These are phyloP conservation scores for Dione juno DNA, from an alignment of 2,888 invertebrate genomes.

Conservation along the genomic window DNA sequence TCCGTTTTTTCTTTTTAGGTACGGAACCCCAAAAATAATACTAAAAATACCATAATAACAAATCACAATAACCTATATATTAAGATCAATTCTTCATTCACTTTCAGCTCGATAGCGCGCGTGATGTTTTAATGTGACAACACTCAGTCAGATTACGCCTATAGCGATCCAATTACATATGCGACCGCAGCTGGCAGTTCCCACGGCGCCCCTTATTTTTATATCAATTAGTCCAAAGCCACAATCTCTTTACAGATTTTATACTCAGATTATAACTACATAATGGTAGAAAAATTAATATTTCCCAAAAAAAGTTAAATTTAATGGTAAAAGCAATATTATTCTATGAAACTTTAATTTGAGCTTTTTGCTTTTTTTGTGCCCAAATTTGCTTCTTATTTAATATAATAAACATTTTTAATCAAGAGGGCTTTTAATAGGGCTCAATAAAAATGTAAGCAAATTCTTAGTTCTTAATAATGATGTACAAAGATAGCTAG, in stretches of 20 bases:
- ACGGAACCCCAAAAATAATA: background rate
- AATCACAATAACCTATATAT: background rate
- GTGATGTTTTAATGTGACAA: conserved; percentile 75
- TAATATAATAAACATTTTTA: background rate
- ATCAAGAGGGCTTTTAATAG: background rate
- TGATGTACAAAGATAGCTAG: conserved; percentile 19
- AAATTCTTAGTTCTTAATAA: conserved; percentile 16
- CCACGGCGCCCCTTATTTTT: conserved; percentile 50
- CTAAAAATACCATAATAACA: conserved; percentile 1
- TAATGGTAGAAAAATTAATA: background rate
- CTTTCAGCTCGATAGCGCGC: conserved; percentile 69
- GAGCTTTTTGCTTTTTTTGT: too few relatives aligned
- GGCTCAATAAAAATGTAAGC: background rate
- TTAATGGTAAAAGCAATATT: too few relatives aligned
- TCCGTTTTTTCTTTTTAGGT: too few relatives aligned
- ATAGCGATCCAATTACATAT: conserved; percentile 67
- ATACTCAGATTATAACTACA: background rate
- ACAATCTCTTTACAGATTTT: conserved; percentile 14
- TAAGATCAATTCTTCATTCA: conserved; percentile 47
- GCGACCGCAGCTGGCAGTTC: conserved; percentile 68
- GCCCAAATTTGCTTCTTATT: background rate
- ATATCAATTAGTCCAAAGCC: conserved; percentile 45
- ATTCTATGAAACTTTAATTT: too few relatives aligned
- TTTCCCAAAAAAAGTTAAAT: too few relatives aligned
- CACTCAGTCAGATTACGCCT: conserved; percentile 67